Base-by-base conservation (phyloP, 2,888 invertebrate species). In the Dendrolimus pini region DNA sequence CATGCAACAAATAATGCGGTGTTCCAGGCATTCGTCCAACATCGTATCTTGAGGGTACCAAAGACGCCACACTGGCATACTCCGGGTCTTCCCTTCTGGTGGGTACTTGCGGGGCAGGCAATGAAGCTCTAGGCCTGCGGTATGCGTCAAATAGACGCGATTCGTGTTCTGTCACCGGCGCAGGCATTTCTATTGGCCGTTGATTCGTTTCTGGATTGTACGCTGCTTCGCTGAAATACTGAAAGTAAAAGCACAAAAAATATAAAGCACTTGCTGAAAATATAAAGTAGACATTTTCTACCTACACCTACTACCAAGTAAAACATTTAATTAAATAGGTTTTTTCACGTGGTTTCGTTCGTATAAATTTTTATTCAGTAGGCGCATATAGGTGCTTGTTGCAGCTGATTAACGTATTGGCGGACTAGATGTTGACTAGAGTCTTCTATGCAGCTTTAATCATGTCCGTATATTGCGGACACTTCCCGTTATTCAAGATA, bases 201-300 rank as follows among this genome's bases (percentile, higher is more conserved):
- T 95, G 95, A 85, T 96, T 96, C 67, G 96, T 94, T 83, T 96
- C 95, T 54, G 97, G 96, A 79, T 97, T 96, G 82, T 97, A 96
- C 30, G 97, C 97, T 64, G 96, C 96, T 80, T 96, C 96, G 68
- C 96, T 95, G 85, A 96, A 97, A 88, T 96, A 97, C 97, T 97
- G 87, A 13, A 58, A 59, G 61, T 9, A 55, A 52, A 41, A n/a
- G 13, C 8, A 52, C 10, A 7, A 47, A 54, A 55, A 53, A 52
- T 30, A 30, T 10, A 30, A 30, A 30, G 30, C 6, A 30, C 6
- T 30, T 30, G 6, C 30, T 30, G 30, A 30, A 30, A 30, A 6
- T 30, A 30, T 30, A 6, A 30, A 1, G 30, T 30, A 30, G 30
- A 30, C 30, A 30, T 30, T 30, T 30, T 30, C 30, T 30, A 30